Percentiles rank a stretch among this genome's conserved stretches.
Conservation (phyloP, 2,797 vertebrate species). For the Carapus acus region DNA sequence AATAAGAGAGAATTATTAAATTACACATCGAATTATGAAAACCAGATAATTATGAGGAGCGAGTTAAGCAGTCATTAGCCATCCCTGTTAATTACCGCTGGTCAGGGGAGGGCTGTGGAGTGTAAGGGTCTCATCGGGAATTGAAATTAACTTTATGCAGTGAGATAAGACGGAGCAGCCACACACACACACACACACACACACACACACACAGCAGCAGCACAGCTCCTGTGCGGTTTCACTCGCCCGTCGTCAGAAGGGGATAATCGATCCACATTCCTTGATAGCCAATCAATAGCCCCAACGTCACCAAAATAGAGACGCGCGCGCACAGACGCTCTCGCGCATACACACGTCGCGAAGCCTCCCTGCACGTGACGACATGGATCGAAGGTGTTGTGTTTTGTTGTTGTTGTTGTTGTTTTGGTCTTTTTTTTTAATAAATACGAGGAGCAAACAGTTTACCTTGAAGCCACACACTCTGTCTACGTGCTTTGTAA, state of each 20-base stretch:
- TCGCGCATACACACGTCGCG: slow-evolving; percentile 21
- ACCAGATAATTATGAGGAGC: slow-evolving; percentile 97
- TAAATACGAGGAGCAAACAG: no score
- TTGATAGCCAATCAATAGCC: slow-evolving; percentile 62
- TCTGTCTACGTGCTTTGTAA: not conserved
- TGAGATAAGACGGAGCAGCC: slow-evolving; percentile 72
- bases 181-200: slow-evolving; percentile 62
- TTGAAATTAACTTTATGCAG: slow-evolving; percentile 92
- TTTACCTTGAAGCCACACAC: slow-evolving; percentile 14
- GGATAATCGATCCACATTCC: slow-evolving; percentile 68
- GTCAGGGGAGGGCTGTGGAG: slow-evolving; percentile 82
- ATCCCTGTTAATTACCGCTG: slow-evolving; percentile 98
- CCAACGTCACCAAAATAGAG: slow-evolving; percentile 3
- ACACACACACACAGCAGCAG: slow-evolving; percentile 44
- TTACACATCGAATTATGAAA: slow-evolving; percentile 99
- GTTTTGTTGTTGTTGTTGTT: slow-evolving; percentile 21
- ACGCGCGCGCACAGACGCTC: slow-evolving; percentile 22
- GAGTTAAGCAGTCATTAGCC: slow-evolving; percentile 99
- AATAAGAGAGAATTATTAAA: slow-evolving; percentile 98
- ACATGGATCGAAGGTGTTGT: slow-evolving; percentile 32
- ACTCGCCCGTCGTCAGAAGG: slow-evolving; percentile 78
- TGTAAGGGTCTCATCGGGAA: slow-evolving; percentile 86
- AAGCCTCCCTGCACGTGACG: slow-evolving; percentile 39
- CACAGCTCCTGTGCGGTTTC: slow-evolving; percentile 67
- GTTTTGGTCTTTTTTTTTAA: no score